Conservation (phyloP, 1,140 invertebrate genomes). For the Drosophila orosa region DNA sequence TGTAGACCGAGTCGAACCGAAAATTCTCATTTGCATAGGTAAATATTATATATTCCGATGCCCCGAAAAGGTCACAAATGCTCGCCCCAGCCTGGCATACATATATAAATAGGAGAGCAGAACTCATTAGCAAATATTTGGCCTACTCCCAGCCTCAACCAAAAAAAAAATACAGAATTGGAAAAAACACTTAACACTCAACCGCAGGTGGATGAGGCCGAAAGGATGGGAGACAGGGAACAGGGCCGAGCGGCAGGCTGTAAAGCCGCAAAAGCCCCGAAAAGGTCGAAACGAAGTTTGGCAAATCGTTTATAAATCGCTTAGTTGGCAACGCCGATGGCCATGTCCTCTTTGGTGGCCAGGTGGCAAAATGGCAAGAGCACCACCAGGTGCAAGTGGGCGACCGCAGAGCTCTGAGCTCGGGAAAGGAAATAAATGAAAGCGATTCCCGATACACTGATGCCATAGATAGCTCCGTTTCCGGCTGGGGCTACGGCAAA, state of each 20-base stretch:
- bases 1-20: conserved; percentile 8
- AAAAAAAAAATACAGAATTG: conserved; percentile 27
- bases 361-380: conserved; percentile 27
- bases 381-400: conserved; percentile 25
- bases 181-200: conserved; percentile 71
- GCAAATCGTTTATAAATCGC: conserved; percentile 80
- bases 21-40: conserved; percentile 54
- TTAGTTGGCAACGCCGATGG: conserved; percentile 57
- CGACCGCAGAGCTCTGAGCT: conserved; percentile 13
- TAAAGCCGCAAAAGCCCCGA: conserved; percentile 54
- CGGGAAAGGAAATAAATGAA: conserved; percentile 23
- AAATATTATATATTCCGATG: conserved; percentile 43
- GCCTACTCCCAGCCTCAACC: conserved; percentile 29
- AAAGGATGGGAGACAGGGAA: conserved; percentile 16
- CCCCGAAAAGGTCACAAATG: conserved; percentile 51
- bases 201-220: conserved; percentile 47
- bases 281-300: conserved; percentile 70
- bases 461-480: conserved; percentile 42
- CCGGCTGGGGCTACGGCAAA: conserved; percentile 45
- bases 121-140: conserved; percentile 82
- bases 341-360: conserved; percentile 25
- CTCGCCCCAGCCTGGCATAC: conserved; percentile 41
- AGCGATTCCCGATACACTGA: conserved; percentile 43
- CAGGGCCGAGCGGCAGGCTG: conserved; percentile 16
- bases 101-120: conserved; percentile 61